Evolutionary conservation across 2,888 invertebrate genomes (phyloP), one percentile per base, ranked within the genome.

Genomic region (Actias luna): DNA sequence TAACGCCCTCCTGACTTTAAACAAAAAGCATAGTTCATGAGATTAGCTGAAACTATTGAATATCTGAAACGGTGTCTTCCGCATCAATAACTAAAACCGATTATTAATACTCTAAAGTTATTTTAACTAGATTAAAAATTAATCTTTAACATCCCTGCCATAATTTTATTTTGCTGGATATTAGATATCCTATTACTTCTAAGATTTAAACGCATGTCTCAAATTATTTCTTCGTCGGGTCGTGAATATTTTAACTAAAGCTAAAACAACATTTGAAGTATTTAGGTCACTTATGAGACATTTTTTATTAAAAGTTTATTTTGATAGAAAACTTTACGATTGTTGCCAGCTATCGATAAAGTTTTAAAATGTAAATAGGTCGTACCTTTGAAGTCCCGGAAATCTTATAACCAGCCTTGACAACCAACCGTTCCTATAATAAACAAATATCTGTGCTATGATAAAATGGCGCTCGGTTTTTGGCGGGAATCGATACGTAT

Each of bases 371-470:
- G 12, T 25, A 50, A 50, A 25, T 12, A 50, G 22, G 22, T 4
- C 22, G 7, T n/a, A 29, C n/a, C 55, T 55, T 55, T 55, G 55
- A 55, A 29, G 29, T 55, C 29, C 29, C 55, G 55, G 55, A 55
- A 55, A 55, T 55, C 29, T 55, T 16, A 29, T 55, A 55, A n/a
- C 7, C 29, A 22, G 2, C 55, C 55, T 55, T 55, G 55, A 29
- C n/a, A 55, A 55, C 55, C 18, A 55, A n/a, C 29, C 55, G 55
- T 55, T 55, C 10, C 46, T 14, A 25, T 50, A 16, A 50, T 50
- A 22, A 50, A 50, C 55, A 55, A 29, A n/a, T n/a, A n/a, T n/a
- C 55, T 55, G 29, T n/a, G 46, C n/a, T n/a, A n/a, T 29, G 55
- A 27, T 16, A 55, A 55, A 55, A 55, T 52, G 16, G 46, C 12